Conservation (phyloP, 2,888 invertebrate species). For the Lagria hirta region DNA sequence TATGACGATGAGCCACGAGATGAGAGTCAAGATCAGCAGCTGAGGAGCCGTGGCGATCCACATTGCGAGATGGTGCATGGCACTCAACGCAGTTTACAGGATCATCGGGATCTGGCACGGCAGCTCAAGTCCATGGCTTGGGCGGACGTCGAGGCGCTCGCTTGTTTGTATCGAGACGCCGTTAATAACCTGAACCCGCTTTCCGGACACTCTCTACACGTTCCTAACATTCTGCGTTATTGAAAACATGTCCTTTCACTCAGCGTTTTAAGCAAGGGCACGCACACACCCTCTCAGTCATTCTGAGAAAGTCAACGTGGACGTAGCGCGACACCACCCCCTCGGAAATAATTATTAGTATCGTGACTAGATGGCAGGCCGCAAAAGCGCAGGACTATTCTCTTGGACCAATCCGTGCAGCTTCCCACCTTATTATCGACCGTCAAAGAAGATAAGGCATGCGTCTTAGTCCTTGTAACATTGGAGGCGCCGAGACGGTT, state of each 20-base stretch:
- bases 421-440: conserved; percentile 40
- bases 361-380: conserved; percentile 47
- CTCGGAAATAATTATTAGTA: conserved; percentile 44
- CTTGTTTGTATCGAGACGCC: conserved; percentile 31
- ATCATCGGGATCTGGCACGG: conserved; percentile 49
- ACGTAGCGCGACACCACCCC: conserved; percentile 45
- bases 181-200: conserved; percentile 25
- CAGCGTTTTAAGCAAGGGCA: conserved; percentile 29
- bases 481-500: conserved; percentile 27
- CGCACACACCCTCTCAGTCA: conserved; percentile 47
- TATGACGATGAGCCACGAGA: conserved; percentile 49
- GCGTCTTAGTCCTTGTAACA: conserved; percentile 26
- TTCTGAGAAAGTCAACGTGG: conserved; percentile 46
- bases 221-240: conserved; percentile 42
- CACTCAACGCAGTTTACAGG: conserved; percentile 42
- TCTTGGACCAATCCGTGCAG: conserved; percentile 42
- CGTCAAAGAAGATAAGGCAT: conserved; percentile 16
- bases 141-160: conserved; percentile 38
- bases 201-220: conserved; percentile 33
- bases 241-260: conserved; percentile 39
- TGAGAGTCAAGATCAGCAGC: conserved; percentile 46
- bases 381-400: conserved; percentile 42
- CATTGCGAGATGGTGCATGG: conserved; percentile 44
- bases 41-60: conserved; percentile 46
- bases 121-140: conserved; percentile 49